phyloP scores from a whole-genome alignment of 2,797 vertebrate genomes.

The Naso thynnoides region DNA sequence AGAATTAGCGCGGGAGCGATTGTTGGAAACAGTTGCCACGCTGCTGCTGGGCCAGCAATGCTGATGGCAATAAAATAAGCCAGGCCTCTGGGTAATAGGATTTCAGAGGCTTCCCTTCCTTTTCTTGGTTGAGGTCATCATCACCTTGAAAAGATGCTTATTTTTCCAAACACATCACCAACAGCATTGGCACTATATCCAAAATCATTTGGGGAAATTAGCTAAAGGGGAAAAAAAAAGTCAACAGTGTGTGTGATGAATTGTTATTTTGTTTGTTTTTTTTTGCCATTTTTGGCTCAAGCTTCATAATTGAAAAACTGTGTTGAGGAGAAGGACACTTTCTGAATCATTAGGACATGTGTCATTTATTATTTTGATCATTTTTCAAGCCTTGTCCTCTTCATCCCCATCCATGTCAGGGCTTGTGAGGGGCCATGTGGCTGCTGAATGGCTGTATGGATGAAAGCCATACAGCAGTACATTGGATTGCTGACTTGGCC shows the following conservation, averaged over 20 bases:
- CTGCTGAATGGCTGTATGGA: background rate
- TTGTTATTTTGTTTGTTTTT: conserved; percentile 15
- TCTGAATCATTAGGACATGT: conserved; percentile 64
- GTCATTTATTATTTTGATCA: conserved; percentile 35
- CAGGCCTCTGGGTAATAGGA: conserved; percentile 69
- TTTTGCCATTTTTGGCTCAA: conserved; percentile 37
- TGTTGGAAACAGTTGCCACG: conserved; percentile 63
- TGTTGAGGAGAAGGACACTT: conserved; percentile 10
- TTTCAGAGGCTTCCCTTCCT: conserved; percentile 62
- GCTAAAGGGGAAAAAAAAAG: conserved; percentile 46
- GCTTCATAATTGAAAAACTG: conserved; percentile 35
- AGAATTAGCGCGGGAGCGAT: conserved; percentile 66
- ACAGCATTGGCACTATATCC: conserved; percentile 53
- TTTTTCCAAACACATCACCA: conserved; percentile 71
- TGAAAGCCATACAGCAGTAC: conserved; percentile 5
- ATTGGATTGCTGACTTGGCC: conserved; percentile 12
- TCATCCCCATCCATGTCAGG: conserved; percentile 18
- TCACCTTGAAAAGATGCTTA: conserved; percentile 80
- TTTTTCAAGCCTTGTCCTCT: conserved; percentile 26
- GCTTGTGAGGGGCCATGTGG: conserved; percentile 2
- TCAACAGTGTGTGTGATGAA: conserved; percentile 47
- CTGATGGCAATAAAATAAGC: conserved; percentile 71
- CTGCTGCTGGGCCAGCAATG: conserved; percentile 59
- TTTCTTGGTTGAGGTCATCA: conserved; percentile 62
- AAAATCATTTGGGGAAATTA: conserved; percentile 62